phyloP scores from a whole-genome alignment of 2,113 vertebrate genomes.

The Toxostoma redivivum region DNA sequence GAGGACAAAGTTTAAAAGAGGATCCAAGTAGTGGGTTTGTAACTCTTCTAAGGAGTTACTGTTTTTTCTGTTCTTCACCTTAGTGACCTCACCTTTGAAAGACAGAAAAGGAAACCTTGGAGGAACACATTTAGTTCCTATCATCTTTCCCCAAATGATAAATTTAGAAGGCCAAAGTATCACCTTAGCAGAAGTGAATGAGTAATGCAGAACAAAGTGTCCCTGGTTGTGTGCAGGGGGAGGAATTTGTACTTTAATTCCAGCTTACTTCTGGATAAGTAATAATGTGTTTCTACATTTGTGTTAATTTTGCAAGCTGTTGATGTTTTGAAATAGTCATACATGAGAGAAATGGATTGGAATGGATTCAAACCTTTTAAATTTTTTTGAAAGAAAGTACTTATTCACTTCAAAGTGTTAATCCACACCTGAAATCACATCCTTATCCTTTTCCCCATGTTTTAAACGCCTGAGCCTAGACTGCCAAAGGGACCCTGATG shows the following conservation, averaged over 20 bases:
- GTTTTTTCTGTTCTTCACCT: background rate
- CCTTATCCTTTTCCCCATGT: background rate
- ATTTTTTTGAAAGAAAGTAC: background rate
- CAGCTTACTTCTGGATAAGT: background rate
- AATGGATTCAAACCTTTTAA: background rate
- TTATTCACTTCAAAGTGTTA: background rate
- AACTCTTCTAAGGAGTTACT: background rate
- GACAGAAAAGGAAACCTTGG: background rate
- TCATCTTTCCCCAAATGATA: background rate
- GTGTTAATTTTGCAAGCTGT: background rate
- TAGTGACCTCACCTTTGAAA: background rate
- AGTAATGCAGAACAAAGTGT: background rate
- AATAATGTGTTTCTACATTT: background rate
- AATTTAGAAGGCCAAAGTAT: background rate
- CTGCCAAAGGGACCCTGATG: background rate
- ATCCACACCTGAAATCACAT: background rate
- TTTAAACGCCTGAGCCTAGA: background rate
- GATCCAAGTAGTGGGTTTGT: rapidly evolving
- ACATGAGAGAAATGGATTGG: background rate
- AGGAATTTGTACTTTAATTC: background rate
- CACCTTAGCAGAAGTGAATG: background rate
- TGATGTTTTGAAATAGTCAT: background rate
- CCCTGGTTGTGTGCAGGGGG: background rate
- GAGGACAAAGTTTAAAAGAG: background rate
- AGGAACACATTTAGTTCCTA: background rate